These are phyloP conservation scores for Busseola fusca DNA, from an alignment of 2,888 invertebrate genomes.

Conservation along the genomic window DNA sequence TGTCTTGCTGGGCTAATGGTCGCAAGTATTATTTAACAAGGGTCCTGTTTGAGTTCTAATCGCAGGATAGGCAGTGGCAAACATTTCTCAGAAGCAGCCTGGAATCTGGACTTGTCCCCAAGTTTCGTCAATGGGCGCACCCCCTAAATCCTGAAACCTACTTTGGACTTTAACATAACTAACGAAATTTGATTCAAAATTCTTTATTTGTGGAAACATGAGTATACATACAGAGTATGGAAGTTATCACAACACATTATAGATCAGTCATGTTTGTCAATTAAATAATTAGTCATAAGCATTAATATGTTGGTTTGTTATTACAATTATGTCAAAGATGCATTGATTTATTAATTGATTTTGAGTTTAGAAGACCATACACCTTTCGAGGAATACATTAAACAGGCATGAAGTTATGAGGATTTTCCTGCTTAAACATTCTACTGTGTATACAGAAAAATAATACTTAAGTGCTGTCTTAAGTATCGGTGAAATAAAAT, in stretches of 20 bases:
- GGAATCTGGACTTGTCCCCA: not conserved
- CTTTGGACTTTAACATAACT: not conserved
- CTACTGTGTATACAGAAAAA: constrained; percentile 4
- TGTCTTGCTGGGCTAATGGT: not conserved
- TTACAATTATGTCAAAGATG: no score
- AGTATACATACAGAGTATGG: no score
- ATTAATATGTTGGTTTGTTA: no score
- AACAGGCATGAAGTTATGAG: not conserved
- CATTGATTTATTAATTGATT: no score
- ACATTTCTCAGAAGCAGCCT: not conserved
- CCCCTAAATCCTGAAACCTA: not conserved
- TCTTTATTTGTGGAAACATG: no score
- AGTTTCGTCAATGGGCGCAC: not conserved
- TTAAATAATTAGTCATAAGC: no score
- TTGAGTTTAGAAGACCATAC: not conserved
- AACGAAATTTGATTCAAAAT: no score
- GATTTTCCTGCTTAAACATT: not conserved
- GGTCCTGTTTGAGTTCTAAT: not conserved
- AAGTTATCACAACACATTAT: no score
- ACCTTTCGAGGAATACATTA: no score
- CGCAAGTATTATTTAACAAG: not conserved
- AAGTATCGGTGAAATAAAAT: constrained; percentile 14
- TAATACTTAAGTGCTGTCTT: no score
- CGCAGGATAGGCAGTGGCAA: no score
- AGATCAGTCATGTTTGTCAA: no score